Conservation (phyloP, 1,140 invertebrate genomes). For the Drosophila ercepeae region DNA sequence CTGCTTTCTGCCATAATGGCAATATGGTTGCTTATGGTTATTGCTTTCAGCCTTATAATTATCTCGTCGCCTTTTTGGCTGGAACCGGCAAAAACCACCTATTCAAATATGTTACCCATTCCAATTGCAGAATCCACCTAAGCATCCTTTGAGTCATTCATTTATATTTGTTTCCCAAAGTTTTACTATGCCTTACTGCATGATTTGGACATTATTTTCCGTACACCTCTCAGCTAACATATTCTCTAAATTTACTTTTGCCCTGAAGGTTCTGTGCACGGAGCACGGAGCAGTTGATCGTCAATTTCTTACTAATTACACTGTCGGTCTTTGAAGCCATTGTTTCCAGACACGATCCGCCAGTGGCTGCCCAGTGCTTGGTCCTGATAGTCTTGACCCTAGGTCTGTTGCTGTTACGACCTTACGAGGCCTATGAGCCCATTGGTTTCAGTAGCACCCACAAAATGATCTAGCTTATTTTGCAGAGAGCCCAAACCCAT, state of each 20-base stretch:
- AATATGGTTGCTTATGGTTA: conserved; percentile 1
- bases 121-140: conserved; percentile 25
- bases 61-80: conserved; percentile 33
- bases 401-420: too few species aligned
- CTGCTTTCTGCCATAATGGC: neutral
- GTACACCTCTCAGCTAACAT: conserved; percentile 17
- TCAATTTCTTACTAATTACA: conserved; percentile 40
- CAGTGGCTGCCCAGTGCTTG: conserved; percentile 34
- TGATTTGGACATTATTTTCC: conserved; percentile 7
- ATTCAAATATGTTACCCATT: conserved; percentile 46
- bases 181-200: neutral
- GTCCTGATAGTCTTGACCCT: conserved; percentile 37
- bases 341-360: conserved; percentile 25
- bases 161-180: conserved; percentile 28
- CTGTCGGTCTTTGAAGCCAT: conserved; percentile 46
- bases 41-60: conserved; percentile 6
- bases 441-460: conserved; percentile 5
- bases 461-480: conserved; percentile 35
- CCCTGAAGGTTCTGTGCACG: neutral
- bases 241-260: conserved; percentile 32
- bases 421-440: conserved; percentile 46
- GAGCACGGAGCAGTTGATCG: conserved; percentile 28
- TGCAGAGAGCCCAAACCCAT: conserved; percentile 33
- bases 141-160: conserved; percentile 12
- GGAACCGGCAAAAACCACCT: conserved; percentile 24